Conservation (phyloP, 1,140 invertebrate species). For the Sinella curviseta region DNA sequence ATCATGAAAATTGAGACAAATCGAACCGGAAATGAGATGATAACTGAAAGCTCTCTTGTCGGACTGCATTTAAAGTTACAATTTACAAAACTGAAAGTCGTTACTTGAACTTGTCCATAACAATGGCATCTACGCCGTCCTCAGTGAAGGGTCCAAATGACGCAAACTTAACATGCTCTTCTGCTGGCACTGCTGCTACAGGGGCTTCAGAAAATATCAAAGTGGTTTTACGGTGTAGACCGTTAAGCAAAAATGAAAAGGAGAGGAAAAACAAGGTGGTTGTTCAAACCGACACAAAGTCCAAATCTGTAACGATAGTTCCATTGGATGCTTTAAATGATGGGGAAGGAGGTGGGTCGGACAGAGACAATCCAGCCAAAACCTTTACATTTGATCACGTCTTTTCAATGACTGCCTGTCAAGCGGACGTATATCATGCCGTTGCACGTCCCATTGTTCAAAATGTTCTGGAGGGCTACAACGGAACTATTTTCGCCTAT, state of each 20-base stretch:
- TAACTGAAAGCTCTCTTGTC: too few species aligned
- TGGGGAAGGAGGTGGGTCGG: slow-evolving; percentile 55
- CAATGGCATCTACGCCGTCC: too few species aligned
- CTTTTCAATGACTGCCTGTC: slow-evolving; percentile 57
- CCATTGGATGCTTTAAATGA: slow-evolving; percentile 62
- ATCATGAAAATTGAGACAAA: too few species aligned
- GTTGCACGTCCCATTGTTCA: slow-evolving; percentile 72
- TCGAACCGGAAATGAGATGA: too few species aligned
- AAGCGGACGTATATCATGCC: slow-evolving; percentile 69
- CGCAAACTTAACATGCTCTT: too few species aligned
- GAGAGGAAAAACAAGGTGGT: slow-evolving; percentile 67
- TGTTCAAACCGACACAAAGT: slow-evolving; percentile 72
- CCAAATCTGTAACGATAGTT: slow-evolving; percentile 64
- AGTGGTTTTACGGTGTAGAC: slow-evolving; percentile 84
- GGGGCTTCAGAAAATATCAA: slow-evolving; percentile 61
- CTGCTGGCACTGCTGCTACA: not conserved
- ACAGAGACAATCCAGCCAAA: slow-evolving; percentile 59
- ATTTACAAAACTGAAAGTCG: too few species aligned
- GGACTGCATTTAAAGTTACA: too few species aligned
- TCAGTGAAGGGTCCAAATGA: too few species aligned
- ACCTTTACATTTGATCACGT: slow-evolving; percentile 69
- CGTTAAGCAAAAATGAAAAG: slow-evolving; percentile 77
- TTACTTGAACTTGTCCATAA: too few species aligned
- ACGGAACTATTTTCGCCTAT: slow-evolving; percentile 72
- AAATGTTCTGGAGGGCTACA: slow-evolving; percentile 68